Conservation (phyloP, 2,888 invertebrate species). For the Rotaria macrura region DNA sequence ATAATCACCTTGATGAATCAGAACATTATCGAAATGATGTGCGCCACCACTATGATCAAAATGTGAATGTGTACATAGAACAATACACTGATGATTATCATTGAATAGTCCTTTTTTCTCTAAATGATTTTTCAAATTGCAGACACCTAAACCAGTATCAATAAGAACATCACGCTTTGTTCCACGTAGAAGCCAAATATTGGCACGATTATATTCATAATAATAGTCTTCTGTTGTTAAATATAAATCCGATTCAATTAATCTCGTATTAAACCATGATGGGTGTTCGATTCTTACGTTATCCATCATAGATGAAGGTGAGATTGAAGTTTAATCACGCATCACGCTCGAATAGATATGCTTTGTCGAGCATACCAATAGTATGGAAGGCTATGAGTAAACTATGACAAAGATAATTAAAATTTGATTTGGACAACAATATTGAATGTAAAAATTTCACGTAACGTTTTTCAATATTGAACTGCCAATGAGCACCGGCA, state of each 20-base stretch:
- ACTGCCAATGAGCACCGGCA: too few relatives aligned
- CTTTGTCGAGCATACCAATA: too few relatives aligned
- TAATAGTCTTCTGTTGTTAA: constrained; percentile 35
- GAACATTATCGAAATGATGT: constrained; percentile 35
- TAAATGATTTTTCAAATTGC: constrained; percentile 35
- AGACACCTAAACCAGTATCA: constrained; percentile 36
- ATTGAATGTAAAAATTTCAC: too few relatives aligned
- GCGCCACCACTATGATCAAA: constrained; percentile 37
- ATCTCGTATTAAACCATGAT: constrained; percentile 34
- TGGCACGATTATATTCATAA: constrained; percentile 34
- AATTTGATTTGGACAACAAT: too few relatives aligned
- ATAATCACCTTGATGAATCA: not conserved
- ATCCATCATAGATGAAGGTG: not conserved
- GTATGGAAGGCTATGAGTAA: too few relatives aligned
- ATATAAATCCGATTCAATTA: constrained; percentile 33
- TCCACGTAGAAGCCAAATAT: constrained; percentile 36
- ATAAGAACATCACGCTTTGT: constrained; percentile 36
- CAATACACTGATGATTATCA: constrained; percentile 28
- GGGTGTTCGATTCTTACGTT: not conserved
- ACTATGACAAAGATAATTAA: too few relatives aligned
- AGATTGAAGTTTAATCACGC: too few relatives aligned
- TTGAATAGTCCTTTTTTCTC: constrained; percentile 29
- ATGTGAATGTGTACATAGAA: constrained; percentile 36
- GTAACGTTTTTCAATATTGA: too few relatives aligned
- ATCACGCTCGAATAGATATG: too few relatives aligned